Conservation (phyloP, 2,888 invertebrate species). For the Pyrocoelia pectoralis region DNA sequence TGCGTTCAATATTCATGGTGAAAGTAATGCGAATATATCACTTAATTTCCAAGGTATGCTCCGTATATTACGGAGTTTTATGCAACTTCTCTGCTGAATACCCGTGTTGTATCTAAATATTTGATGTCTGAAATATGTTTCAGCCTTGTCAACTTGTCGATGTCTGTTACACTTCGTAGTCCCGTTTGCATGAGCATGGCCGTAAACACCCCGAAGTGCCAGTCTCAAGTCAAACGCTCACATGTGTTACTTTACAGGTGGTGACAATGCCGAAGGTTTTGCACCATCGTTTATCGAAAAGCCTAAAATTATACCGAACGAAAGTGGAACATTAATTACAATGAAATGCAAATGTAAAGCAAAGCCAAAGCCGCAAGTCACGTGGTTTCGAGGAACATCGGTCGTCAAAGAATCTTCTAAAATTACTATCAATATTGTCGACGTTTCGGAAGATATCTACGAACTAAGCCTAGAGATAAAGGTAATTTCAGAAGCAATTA, state of each 20-base stretch:
- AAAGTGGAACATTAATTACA: conserved; percentile 94
- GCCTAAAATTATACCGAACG: conserved; percentile 98
- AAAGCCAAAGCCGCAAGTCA: conserved; percentile 92
- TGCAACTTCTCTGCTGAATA: conserved; percentile 36
- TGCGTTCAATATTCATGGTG: conserved; percentile 97
- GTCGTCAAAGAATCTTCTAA: conserved; percentile 85
- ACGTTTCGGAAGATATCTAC: conserved; percentile 85
- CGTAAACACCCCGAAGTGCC: conserved; percentile 45
- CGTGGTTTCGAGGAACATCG: conserved; percentile 93
- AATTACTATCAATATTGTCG: conserved; percentile 80
- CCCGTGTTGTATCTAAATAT: conserved; percentile 33
- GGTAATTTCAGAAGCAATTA: conserved; percentile 61
- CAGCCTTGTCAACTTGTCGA: conserved; percentile 35
- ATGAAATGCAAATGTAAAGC: conserved; percentile 97
- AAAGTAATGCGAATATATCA: conserved; percentile 99
- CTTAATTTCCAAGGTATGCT: conserved; percentile 97
- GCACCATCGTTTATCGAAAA: conserved; percentile 98
- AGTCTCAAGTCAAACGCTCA: conserved; percentile 47
- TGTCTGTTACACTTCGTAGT: conserved; percentile 32
- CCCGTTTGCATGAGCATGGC: conserved; percentile 60
- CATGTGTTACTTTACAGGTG: conserved; percentile 70
- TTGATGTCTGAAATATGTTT: conserved; percentile 38
- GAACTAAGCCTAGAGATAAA: conserved; percentile 85
- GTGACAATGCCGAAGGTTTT: conserved; percentile 90
- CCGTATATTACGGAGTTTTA: conserved; percentile 32